Conservation (phyloP, 2,797 vertebrate species). For the Poeciliopsis turneri region DNA sequence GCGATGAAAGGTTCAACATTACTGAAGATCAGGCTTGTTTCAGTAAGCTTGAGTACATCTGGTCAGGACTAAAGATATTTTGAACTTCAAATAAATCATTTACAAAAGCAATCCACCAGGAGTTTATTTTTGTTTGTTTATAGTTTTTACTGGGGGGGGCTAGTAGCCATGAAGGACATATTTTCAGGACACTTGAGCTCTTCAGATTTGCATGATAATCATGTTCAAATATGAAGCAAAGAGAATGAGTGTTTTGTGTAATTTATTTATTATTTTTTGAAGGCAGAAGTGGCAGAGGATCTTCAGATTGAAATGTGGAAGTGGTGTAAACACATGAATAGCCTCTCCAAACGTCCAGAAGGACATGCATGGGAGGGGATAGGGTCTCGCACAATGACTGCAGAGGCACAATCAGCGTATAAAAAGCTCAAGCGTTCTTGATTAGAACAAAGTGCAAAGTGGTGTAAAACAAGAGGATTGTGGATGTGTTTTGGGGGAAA, state of each 20-base stretch:
- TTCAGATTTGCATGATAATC: constrained; percentile 23
- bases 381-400: neutral
- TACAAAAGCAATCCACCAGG: constrained; percentile 12
- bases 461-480: constrained; percentile 1
- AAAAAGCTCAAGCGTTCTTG: neutral
- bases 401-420: neutral
- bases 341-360: constrained; percentile 42
- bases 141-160: neutral
- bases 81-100: constrained; percentile 16
- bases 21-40: constrained; percentile 31
- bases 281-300: constrained; percentile 26
- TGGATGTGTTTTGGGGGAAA: neutral
- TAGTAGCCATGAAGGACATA: neutral
- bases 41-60: constrained; percentile 10
- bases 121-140: constrained; percentile 23
- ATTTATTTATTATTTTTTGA: neutral
- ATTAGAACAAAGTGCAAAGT: neutral
- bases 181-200: constrained; percentile 12
- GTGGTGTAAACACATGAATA: constrained; percentile 38
- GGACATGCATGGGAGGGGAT: neutral
- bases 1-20: constrained; percentile 52
- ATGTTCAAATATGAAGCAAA: constrained; percentile 25
- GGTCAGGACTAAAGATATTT: constrained; percentile 1
- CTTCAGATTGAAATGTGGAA: constrained; percentile 43
- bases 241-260: constrained; percentile 12